Percentiles rank a stretch among this genome's conserved stretches.
These are phyloP conservation scores for Ceramica pisi DNA, from an alignment of 2,888 invertebrate genomes.

Conservation along the genomic window DNA sequence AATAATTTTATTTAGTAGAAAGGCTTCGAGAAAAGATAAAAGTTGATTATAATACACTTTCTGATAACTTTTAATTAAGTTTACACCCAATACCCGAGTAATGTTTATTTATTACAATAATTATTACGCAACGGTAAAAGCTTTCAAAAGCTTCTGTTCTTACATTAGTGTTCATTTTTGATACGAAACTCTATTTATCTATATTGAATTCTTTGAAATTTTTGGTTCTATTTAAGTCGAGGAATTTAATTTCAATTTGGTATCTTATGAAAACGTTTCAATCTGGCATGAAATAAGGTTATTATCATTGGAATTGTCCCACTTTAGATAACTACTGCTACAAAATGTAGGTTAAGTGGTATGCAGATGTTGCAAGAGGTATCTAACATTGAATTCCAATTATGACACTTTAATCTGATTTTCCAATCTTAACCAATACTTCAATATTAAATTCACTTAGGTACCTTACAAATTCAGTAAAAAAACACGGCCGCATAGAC, in stretches of 20 bases:
- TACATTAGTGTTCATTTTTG: conserved; percentile 59
- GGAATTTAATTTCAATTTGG: conserved; percentile 41
- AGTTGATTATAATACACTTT: conserved; percentile 58
- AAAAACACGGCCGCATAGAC: conserved; percentile 43
- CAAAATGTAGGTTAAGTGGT: neutral
- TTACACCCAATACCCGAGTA: conserved; percentile 63
- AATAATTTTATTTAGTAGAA: conserved; percentile 58
- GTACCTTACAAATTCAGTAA: conserved; percentile 7
- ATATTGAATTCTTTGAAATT: conserved; percentile 52
- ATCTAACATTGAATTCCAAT: no score
- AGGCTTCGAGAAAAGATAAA: conserved; percentile 56
- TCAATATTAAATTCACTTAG: conserved; percentile 36
- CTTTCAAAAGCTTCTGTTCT: conserved; percentile 60
- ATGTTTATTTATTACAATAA: conserved; percentile 69
- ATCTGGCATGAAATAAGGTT: conserved; percentile 13
- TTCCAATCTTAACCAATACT: conserved; percentile 1
- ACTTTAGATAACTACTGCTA: conserved; percentile 6
- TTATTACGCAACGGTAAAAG: conserved; percentile 65
- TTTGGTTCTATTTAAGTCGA: conserved; percentile 39
- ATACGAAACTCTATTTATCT: conserved; percentile 46
- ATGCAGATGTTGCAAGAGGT: neutral
- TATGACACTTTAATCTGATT: no score
- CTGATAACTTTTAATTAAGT: conserved; percentile 69
- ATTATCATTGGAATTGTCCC: conserved; percentile 26
- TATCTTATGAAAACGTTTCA: conserved; percentile 33